A percentile compares a stretch with the other conserved stretches of the same genome.
Conservation (phyloP, 2,888 invertebrate genomes). For the Andrena praecox region DNA sequence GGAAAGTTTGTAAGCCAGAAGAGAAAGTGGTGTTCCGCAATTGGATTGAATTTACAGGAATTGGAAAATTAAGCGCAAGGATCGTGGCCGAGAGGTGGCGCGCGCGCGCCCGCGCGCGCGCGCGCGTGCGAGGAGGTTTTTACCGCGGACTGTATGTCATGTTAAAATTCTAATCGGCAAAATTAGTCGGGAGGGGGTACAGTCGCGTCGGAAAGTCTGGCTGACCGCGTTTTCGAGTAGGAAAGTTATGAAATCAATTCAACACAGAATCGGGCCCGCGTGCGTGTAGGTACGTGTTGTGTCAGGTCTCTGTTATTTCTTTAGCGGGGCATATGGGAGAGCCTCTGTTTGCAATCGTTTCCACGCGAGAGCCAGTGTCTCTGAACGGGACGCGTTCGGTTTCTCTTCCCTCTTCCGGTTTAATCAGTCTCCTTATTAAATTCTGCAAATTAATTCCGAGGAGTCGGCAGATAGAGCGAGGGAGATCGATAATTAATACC, state of each 20-base stretch:
- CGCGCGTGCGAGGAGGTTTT: constrained; percentile 35
- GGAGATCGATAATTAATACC: constrained; percentile 43
- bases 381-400: constrained; percentile 1
- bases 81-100: too few relatives aligned
- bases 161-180: constrained; percentile 83
- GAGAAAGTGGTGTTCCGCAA: constrained; percentile 41
- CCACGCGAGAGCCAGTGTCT: constrained; percentile 23
- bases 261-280: constrained; percentile 53
- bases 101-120: too few relatives aligned
- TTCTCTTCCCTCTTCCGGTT: constrained; percentile 41
- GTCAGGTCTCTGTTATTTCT: constrained; percentile 36
- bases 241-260: constrained; percentile 82
- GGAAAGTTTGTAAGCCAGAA: constrained; percentile 21
- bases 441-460: constrained; percentile 21
- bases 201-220: constrained; percentile 76
- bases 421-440: constrained; percentile 43
- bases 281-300: not conserved
- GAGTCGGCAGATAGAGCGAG: not conserved
- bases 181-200: constrained; percentile 80
- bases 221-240: constrained; percentile 81
- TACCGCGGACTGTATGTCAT: constrained; percentile 73
- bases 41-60: too few relatives aligned
- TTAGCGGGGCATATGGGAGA: constrained; percentile 13
- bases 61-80: too few relatives aligned
- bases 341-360: constrained; percentile 6